Evolutionary conservation across 2,888 invertebrate species (phyloP), one percentile per base, ranked within the genome.

Genomic region (Chaitophorus viminalis): DNA sequence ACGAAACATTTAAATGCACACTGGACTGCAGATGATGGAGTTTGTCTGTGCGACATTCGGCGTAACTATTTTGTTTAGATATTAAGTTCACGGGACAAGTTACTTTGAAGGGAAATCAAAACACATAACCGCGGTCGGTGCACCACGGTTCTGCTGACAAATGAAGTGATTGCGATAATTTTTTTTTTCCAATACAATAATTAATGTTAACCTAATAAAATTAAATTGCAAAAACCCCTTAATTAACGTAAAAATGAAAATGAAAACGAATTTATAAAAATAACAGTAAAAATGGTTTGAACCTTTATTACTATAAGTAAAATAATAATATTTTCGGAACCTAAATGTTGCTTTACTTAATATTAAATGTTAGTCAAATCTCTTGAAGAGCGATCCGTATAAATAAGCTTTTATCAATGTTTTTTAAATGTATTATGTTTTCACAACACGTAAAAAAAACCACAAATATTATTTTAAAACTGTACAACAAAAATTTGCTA

Each of bases 221-320:
- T 65, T 74, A 77, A 81, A 87, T 87, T 87, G 79, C 87, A 81
- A 87, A 87, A 87, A 33, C 39, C 87, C 87, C 74, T 81, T 79
- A 84, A n/a, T n/a, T n/a, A n/a, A n/a, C n/a, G n/a, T n/a, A n/a
- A n/a, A n/a, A n/a, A 84, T 39, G n/a, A 76, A 75, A 60, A 83
- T 29, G 65, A 60, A 65, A 75, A 85, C 36, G 31, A 77, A 78
- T 77, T 52, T 76, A 68, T 36, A 60, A 31, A 72, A 87, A 60
- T 60, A 87, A 87, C 79, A 54, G 74, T 75, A 87, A 65, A 81
- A 79, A 81, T n/a, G 29, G 25, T 72, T 54, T 70, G 11, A 72
- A 78, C 29, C 52, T 36, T 70, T 78, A 14, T n/a, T n/a, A n/a
- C n/a, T 46, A 76, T 70, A 54, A 76, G 31, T 77, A 77, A 77